Conservation (phyloP, 2,888 invertebrate species). For the Cataglyphis cursor region DNA sequence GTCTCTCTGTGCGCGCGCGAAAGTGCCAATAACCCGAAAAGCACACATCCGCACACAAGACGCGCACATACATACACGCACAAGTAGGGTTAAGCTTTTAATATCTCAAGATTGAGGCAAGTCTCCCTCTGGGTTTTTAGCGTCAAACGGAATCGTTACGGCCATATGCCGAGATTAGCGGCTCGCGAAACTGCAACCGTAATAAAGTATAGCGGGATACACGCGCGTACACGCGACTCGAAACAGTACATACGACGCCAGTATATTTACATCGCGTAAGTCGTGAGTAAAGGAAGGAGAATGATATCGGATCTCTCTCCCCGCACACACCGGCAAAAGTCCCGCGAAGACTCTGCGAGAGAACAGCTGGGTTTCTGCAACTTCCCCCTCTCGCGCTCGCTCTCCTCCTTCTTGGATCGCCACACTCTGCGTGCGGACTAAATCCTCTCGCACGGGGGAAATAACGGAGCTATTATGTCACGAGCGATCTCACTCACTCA, state of each 20-base stretch:
- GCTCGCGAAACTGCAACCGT: neutral
- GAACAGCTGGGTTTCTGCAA: constrained; percentile 66
- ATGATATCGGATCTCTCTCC: constrained; percentile 2
- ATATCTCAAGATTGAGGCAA: neutral
- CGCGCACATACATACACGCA: neutral
- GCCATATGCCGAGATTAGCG: neutral
- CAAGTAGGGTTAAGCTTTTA: neutral
- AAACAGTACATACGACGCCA: neutral
- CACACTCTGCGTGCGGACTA: constrained; percentile 44
- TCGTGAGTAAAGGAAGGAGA: neutral
- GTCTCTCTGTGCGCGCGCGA: constrained; percentile 8
- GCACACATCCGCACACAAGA: neutral
- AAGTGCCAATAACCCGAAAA: constrained; percentile 43
- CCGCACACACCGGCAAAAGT: constrained; percentile 25
- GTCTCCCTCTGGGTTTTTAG: neutral
- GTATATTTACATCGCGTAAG: constrained; percentile 28
- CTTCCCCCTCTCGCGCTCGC: neutral
- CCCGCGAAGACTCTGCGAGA: constrained; percentile 13
- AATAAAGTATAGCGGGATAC: constrained; percentile 7
- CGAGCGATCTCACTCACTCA: constrained; percentile 50
- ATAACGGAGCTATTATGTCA: constrained; percentile 75
- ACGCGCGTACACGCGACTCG: constrained; percentile 16
- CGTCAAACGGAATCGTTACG: neutral
- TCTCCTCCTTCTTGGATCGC: neutral
- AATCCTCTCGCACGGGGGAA: constrained; percentile 62